Percentiles rank a stretch among this genome's conserved stretches.
Evolutionary conservation across 2,113 vertebrate species (phyloP).

Genomic region (Orientallactaga bullata): DNA sequence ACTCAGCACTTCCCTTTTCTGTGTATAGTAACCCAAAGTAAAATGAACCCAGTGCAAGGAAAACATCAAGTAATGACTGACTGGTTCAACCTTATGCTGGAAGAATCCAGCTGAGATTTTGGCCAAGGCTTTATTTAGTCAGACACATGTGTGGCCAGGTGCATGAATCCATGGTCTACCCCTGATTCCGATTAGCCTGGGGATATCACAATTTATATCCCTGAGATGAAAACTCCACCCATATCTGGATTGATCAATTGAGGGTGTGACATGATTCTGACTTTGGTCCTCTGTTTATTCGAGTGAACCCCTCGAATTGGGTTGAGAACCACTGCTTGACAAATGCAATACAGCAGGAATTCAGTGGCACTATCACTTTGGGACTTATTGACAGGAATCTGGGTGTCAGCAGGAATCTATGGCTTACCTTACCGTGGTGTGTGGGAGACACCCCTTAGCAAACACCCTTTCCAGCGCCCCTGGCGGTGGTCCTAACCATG

Average conservation of each 20-base stretch:
- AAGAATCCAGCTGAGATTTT: constrained; percentile 77
- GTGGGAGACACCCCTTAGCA: not conserved
- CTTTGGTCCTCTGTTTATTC: not conserved
- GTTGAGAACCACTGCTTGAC: not conserved
- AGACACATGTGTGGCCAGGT: not conserved
- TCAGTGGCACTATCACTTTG: not conserved
- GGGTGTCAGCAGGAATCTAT: not conserved
- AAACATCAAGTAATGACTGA: constrained; percentile 83
- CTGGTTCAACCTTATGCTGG: constrained; percentile 77
- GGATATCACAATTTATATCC: fast-evolving
- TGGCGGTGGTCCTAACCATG: fast-evolving
- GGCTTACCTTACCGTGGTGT: not conserved
- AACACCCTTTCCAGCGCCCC: fast-evolving
- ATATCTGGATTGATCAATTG: not conserved
- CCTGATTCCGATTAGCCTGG: fast-evolving
- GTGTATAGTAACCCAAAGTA: constrained; percentile 83
- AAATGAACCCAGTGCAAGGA: constrained; percentile 83
- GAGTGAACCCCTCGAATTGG: fast-evolving
- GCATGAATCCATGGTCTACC: not conserved
- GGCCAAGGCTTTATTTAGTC: constrained; percentile 67
- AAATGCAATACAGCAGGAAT: not conserved
- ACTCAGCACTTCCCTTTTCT: constrained; percentile 76
- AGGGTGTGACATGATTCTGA: not conserved
- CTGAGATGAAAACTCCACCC: not conserved
- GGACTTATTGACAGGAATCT: not conserved